Base-by-base conservation (phyloP, 2,888 invertebrate species). In the Idaea dimidiata region DNA sequence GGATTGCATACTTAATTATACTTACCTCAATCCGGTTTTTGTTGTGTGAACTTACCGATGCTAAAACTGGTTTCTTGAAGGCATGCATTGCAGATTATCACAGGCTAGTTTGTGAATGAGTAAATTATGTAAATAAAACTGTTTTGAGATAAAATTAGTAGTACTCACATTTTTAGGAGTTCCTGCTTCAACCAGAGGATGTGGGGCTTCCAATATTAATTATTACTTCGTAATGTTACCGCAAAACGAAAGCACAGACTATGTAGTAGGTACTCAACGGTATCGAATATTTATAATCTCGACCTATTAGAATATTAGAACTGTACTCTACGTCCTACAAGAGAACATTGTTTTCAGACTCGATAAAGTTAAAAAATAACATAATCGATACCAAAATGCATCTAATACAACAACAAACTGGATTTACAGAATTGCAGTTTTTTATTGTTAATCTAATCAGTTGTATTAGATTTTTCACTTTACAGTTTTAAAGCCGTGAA, bases 11-110 rank as follows among this genome's bases (percentile, higher is more conserved):
- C 43, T 43, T 10, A 43, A 43, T 24, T 43, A 43, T 43, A 43
- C 43, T 43, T 43, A 10, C 6, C 43, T 43, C 17, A 57, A 57
- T 57, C 64, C 59, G 61, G 64, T 62, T 43, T 61, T 61, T 64
- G 59, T 64, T 64, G 60, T 54, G 16, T 62, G 60, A 65, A 59
- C 62, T 58, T 62, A n/a, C 43, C 31, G n/a, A 14, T 17, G 24
- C 43, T 24, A n/a, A 55, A 63, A 65, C 67, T 31, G 63, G 66
- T 67, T 65, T 63, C n/a, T 55, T 16, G 32, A 14, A 17, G 54
- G 17, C 53, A 54, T 59, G 31, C 32, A 56, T 31, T 57, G 54
- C 31, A n/a, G 55, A 59, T 3, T 43, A 59, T 24, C 6, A 43
- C 6, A 43, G 10, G 10, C 43, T 43, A 10, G 43, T 43, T 10